These are phyloP conservation scores for Colletes latitarsis DNA, from an alignment of 1,140 invertebrate species.

Conservation along the genomic window DNA sequence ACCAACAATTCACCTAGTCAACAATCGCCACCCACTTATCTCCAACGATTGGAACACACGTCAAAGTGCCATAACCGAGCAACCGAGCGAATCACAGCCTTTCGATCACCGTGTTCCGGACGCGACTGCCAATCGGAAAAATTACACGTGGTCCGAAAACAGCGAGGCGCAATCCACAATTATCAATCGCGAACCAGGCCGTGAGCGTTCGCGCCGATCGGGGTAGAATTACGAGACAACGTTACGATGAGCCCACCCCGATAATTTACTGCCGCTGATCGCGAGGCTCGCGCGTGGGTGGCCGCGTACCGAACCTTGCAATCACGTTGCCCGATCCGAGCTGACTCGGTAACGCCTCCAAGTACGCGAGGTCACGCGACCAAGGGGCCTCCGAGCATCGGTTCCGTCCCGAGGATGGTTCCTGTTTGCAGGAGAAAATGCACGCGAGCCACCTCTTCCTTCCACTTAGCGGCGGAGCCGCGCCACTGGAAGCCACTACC, in stretches of 20 bases:
- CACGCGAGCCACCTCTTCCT: background rate
- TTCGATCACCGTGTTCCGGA: background rate
- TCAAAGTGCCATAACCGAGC: background rate
- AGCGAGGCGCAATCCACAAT: background rate
- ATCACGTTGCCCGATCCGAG: constrained; percentile 18
- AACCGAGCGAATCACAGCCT: background rate
- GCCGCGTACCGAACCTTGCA: background rate
- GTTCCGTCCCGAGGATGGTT: constrained; percentile 12
- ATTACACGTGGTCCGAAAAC: background rate
- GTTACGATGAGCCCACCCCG: background rate
- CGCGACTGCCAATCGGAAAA: background rate
- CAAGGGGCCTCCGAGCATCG: background rate
- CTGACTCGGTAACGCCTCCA: constrained; percentile 10
- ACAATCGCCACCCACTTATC: too few relatives aligned
- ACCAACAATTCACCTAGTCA: too few relatives aligned
- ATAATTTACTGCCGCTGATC: constrained; percentile 9
- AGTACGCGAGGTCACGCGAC: constrained; percentile 21
- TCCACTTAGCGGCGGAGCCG: background rate
- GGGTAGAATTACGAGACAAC: background rate
- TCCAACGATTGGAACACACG: too few relatives aligned
- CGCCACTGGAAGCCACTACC: background rate
- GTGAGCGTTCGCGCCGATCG: background rate
- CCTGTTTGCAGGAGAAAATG: constrained; percentile 38
- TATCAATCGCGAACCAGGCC: background rate
- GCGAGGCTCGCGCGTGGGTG: constrained; percentile 7